Conservation (phyloP, 2,113 vertebrate species). For the Osmerus mordax region DNA sequence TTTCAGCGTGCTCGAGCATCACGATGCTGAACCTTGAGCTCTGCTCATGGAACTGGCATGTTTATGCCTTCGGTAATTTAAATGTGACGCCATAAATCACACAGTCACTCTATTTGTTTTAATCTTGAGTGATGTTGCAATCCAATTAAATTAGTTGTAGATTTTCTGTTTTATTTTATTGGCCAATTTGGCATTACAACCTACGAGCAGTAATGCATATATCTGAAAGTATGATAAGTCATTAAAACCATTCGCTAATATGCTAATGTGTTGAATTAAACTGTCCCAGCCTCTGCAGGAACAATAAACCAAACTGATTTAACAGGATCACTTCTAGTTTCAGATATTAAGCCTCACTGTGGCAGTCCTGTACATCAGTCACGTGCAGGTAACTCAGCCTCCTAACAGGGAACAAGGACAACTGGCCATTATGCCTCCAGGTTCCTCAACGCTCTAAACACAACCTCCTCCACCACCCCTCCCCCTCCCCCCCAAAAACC, state of each 20-base stretch:
- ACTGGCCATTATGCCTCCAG: constrained; percentile 41
- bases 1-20: too few relatives aligned
- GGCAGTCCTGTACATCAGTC: constrained; percentile 44
- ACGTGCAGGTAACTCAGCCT: constrained; percentile 38
- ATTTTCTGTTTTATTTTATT: constrained; percentile 61
- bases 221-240: constrained; percentile 60
- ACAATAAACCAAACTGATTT: constrained; percentile 65
- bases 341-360: constrained; percentile 45
- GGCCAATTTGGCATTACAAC: constrained; percentile 50
- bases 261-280: constrained; percentile 66
- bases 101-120: constrained; percentile 48
- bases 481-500: constrained; percentile 25
- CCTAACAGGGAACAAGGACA: constrained; percentile 44
- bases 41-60: constrained; percentile 32
- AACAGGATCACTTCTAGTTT: constrained; percentile 54
- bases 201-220: constrained; percentile 48
- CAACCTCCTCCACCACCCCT: constrained; percentile 31
- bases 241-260: constrained; percentile 61
- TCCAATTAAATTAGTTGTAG: constrained; percentile 51
- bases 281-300: constrained; percentile 46
- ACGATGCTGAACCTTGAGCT: not conserved
- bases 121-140: constrained; percentile 47
- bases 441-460: not conserved
- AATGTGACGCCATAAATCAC: constrained; percentile 45
- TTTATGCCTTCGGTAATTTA: constrained; percentile 48